Conservation (phyloP, 2,113 vertebrate species). For the Scophthalmus maximus region DNA sequence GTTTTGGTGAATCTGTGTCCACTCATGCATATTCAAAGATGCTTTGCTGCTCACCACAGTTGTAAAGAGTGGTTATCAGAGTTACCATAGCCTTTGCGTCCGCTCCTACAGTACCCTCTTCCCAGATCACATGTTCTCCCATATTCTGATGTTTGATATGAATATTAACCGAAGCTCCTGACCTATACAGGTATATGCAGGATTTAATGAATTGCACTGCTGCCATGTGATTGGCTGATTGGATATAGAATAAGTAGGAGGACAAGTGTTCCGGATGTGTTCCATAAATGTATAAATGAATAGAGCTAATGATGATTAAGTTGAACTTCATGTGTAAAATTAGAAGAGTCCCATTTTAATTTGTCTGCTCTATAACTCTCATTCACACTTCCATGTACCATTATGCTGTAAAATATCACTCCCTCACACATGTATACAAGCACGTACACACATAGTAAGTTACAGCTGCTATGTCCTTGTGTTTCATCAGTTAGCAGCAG, state of each 20-base stretch:
- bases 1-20: neutral
- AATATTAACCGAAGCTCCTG: neutral
- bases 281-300: neutral
- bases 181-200: neutral
- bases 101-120: neutral
- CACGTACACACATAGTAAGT: slow-evolving; percentile 5
- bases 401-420: neutral
- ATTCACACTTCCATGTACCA: neutral
- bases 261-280: neutral
- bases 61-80: neutral
- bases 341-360: neutral
- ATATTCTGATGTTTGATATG: neutral
- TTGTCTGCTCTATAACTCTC: neutral
- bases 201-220: neutral
- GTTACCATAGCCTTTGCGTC: no score
- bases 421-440: neutral
- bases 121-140: neutral
- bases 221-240: neutral
- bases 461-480: slow-evolving; percentile 32
- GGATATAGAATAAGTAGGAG: neutral
- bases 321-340: neutral
- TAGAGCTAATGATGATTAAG: neutral
- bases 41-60: neutral
- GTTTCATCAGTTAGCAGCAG: slow-evolving; percentile 55
- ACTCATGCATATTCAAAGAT: neutral